These are phyloP conservation scores for Gnathochromis pfefferi DNA, from an alignment of 2,113 vertebrate species.

Conservation along the genomic window DNA sequence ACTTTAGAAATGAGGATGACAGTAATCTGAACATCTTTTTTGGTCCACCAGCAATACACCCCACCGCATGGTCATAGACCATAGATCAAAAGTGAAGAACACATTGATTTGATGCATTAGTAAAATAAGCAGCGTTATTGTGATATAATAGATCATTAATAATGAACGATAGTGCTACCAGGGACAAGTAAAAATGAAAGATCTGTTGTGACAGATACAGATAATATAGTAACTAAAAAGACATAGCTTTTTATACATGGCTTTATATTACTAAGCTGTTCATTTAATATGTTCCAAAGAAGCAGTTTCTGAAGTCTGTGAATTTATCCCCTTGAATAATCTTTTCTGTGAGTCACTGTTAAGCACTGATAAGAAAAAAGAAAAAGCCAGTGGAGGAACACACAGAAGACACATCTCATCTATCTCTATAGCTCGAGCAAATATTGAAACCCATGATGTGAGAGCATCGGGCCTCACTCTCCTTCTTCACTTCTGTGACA, in stretches of 20 bases:
- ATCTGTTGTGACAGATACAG: background rate
- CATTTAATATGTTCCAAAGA: background rate
- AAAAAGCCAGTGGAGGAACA: conserved; percentile 7
- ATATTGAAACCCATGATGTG: conserved; percentile 46
- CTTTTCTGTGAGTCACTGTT: background rate
- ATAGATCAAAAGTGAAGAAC: background rate
- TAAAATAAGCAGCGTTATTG: background rate
- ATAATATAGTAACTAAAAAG: background rate
- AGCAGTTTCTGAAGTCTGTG: background rate
- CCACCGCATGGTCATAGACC: background rate
- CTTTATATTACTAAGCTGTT: background rate
- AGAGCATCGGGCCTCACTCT: background rate
- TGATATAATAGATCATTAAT: background rate
- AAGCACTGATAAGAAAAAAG: background rate
- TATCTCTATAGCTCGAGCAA: conserved; percentile 46
- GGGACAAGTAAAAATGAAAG: background rate
- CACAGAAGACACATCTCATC: conserved; percentile 29
- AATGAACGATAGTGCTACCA: background rate
- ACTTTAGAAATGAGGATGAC: background rate
- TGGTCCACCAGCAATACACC: background rate
- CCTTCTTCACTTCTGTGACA: conserved; percentile 39
- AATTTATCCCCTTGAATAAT: background rate
- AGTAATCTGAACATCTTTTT: background rate
- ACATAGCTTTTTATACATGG: background rate
- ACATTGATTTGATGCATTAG: background rate